A percentile compares a stretch with the other conserved stretches of the same genome.
These are phyloP conservation scores for Ephydatia muelleri DNA, from an alignment of 37 sponge, comb jelly and placozoan species.

Conservation along the genomic window DNA sequence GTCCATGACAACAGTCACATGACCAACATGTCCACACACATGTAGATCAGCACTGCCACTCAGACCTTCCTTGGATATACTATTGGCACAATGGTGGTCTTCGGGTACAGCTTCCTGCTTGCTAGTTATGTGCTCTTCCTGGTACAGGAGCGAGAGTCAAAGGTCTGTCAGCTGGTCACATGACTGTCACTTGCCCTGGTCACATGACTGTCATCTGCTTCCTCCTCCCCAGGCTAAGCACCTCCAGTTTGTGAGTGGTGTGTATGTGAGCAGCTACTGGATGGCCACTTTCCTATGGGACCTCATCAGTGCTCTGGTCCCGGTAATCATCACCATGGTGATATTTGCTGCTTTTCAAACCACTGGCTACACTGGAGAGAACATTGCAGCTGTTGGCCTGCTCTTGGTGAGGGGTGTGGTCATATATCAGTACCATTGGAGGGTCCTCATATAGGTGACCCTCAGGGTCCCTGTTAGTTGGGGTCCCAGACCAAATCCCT, in stretches of 20 bases:
- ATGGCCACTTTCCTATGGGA: slow-evolving; percentile 78
- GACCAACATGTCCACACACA: not conserved
- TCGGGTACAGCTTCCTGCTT: slow-evolving; percentile 79
- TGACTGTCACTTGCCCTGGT: not conserved
- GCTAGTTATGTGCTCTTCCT: slow-evolving; percentile 80
- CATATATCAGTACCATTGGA: too few species aligned
- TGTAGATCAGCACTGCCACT: not conserved
- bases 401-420: slow-evolving; percentile 35
- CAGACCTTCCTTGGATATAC: slow-evolving; percentile 55
- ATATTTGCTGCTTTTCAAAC: slow-evolving; percentile 76
- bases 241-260: slow-evolving; percentile 83
- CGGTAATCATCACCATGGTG: slow-evolving; percentile 52
- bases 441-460: too few species aligned
- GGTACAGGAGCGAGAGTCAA: slow-evolving; percentile 75
- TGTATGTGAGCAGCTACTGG: slow-evolving; percentile 72
- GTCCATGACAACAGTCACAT: too few species aligned
- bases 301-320: slow-evolving; percentile 61
- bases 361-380: slow-evolving; percentile 37
- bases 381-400: slow-evolving; percentile 61
- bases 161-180: slow-evolving; percentile 30
- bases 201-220: not conserved
- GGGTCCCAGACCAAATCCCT: too few species aligned
- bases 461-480: too few species aligned
- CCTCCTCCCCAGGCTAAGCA: slow-evolving; percentile 66
- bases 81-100: slow-evolving; percentile 54